Evolutionary conservation across 92 coral and sea anemone species (phyloP).

Genomic region (Umimayanthus kanabou): DNA sequence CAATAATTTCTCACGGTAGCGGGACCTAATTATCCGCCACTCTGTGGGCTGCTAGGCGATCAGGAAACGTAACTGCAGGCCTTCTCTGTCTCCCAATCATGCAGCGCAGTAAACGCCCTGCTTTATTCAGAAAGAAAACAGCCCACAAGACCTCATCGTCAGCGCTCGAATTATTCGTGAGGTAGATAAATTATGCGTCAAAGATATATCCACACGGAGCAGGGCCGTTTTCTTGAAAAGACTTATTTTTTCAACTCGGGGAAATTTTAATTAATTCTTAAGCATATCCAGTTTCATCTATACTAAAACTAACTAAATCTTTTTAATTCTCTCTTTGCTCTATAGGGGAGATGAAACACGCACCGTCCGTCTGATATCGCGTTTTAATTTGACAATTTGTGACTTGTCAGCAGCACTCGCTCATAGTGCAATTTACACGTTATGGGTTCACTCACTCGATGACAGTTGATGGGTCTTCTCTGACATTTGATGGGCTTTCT

Average conservation of each 20-base stretch:
- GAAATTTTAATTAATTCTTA: conserved; percentile 34
- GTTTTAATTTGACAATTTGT: conserved; percentile 41
- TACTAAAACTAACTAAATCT: conserved; percentile 35
- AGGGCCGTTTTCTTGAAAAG: not conserved
- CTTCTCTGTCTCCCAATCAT: conserved; percentile 2
- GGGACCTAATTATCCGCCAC: conserved; percentile 26
- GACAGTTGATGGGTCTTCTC: conserved; percentile 48
- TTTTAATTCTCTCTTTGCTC: conserved; percentile 39
- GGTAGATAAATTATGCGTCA: not conserved
- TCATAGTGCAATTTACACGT: conserved; percentile 40
- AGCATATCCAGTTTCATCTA: conserved; percentile 36
- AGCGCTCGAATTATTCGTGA: not conserved
- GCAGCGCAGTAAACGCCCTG: conserved; percentile 33
- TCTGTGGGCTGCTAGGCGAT: conserved; percentile 11
- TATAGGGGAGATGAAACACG: conserved; percentile 41
- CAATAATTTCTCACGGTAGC: conserved; percentile 27
- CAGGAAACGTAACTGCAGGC: conserved; percentile 23
- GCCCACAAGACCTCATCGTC: not conserved
- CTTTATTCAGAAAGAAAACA: conserved; percentile 12
- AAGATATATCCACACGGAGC: not conserved
- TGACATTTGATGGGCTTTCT: conserved; percentile 78
- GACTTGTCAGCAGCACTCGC: conserved; percentile 43
- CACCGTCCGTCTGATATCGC: conserved; percentile 38
- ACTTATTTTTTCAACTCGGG: not conserved
- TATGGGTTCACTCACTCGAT: conserved; percentile 31